phyloP scores from a whole-genome alignment of 2,888 invertebrate genomes.

The Lingula anatina region DNA sequence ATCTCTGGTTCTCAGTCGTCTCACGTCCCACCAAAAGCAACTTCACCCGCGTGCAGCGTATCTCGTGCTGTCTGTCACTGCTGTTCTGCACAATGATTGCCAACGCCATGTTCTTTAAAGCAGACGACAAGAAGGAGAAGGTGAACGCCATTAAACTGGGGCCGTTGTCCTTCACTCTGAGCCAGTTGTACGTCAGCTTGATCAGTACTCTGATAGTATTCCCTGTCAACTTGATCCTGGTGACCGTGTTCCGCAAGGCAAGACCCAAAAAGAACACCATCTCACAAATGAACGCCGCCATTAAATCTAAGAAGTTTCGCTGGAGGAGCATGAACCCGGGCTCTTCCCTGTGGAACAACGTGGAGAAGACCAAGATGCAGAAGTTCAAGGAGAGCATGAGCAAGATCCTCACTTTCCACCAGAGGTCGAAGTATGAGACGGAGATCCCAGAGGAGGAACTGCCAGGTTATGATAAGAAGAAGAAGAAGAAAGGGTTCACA shows the following conservation, averaged over 20 bases:
- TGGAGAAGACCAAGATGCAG: constrained; percentile 17
- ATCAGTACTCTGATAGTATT: constrained; percentile 47
- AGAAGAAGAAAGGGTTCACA: constrained; percentile 43
- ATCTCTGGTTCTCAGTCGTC: constrained; percentile 51
- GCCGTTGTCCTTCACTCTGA: constrained; percentile 53
- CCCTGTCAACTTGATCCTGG: constrained; percentile 44
- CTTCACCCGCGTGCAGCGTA: constrained; percentile 51
- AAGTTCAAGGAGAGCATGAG: constrained; percentile 37
- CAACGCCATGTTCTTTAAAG: constrained; percentile 52
- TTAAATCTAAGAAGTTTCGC: constrained; percentile 30
- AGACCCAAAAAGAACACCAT: constrained; percentile 38
- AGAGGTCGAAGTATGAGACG: constrained; percentile 22
- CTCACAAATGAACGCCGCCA: constrained; percentile 33
- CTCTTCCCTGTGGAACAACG: constrained; percentile 16
- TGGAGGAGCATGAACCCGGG: constrained; percentile 37
- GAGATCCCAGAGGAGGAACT: constrained; percentile 18
- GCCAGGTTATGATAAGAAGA: constrained; percentile 20
- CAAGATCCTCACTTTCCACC: constrained; percentile 31
- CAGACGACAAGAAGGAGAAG: constrained; percentile 18
- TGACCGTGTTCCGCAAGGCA: constrained; percentile 45
- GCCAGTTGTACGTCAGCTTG: constrained; percentile 49
- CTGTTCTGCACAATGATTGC: constrained; percentile 52
- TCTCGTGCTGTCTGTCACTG: constrained; percentile 49
- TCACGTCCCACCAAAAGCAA: constrained; percentile 44
- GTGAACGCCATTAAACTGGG: constrained; percentile 49